Percentiles rank a stretch among this genome's conserved stretches.
phyloP scores from a whole-genome alignment of 2,888 invertebrate species.

The Altica lythri region DNA sequence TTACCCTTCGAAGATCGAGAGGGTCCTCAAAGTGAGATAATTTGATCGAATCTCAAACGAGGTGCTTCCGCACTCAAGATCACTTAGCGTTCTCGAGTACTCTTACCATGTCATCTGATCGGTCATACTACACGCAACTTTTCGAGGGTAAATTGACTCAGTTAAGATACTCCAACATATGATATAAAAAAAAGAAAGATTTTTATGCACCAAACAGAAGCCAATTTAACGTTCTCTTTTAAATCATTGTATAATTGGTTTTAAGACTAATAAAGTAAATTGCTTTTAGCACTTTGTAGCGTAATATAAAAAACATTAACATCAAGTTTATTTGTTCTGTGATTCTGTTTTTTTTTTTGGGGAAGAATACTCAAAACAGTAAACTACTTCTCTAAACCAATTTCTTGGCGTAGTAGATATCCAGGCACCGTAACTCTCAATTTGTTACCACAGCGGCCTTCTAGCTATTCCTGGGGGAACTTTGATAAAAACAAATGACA shows the following conservation, averaged over 20 bases:
- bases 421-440: conserved; percentile 14
- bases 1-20: conserved; percentile 34
- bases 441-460: conserved; percentile 48
- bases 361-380: not conserved
- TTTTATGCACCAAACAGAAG: too few species aligned
- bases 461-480: conserved; percentile 47
- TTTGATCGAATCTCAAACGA: conserved; percentile 47
- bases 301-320: too few species aligned
- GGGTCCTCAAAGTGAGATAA: conserved; percentile 41
- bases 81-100: conserved; percentile 47
- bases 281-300: too few species aligned
- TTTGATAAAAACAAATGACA: conserved; percentile 58
- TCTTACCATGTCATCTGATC: conserved; percentile 49
- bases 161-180: not conserved
- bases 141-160: conserved; percentile 3
- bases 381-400: not conserved
- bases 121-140: conserved; percentile 43
- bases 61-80: conserved; percentile 51
- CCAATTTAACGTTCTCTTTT: too few species aligned
- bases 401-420: conserved; percentile 2
- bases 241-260: too few species aligned
- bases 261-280: too few species aligned
- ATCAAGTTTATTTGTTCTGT: too few species aligned
- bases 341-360: not conserved
- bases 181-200: not conserved